Evolutionary conservation across 2,113 vertebrate genomes (phyloP), one percentile per base, ranked within the genome.

Genomic region (Rattus norvegicus): DNA sequence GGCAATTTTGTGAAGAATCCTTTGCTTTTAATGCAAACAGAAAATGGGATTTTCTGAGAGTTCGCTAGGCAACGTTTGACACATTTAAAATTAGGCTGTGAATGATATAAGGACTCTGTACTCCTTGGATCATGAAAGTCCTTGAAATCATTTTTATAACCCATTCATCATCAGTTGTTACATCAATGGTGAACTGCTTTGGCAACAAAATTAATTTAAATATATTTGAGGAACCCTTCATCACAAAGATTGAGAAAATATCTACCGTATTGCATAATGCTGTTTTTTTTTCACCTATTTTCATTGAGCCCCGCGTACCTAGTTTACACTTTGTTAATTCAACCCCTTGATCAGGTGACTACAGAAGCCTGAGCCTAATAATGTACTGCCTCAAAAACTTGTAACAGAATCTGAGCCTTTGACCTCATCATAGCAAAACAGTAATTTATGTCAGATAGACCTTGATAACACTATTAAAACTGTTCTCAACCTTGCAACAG

Each of bases 371-470:
- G 90, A 97, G 26, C 28, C 91, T 49, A 92, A 75, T 96, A 96
- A 90, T 96, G 70, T 54, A 33, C 88, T 97, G 54, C 59, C 52
- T 96, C 88, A 47, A 33, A 89, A 90, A 95, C 56, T 73, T 91
- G 30, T 97, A 91, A 81, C 73, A 67, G 76, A 73, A 94, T 77
- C 91, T 36, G 39, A 95, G 79, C 16, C 14, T 92, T 95, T 93
- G 75, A 97, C 95, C 85, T 9, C 12, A 43, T 80, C 70, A n/a
- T 86, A 92, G 56, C 20, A 96, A 97, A 98, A 81, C 84, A 47
- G 49, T 90, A 96, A 97, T 97, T 97, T 94, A 83, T 93, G 93
- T 97, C 88, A 97, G 67, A 95, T 97, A 88, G 90, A 84, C 96
- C 97, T 97, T 98, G 20, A 1, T 93, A 97, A 97, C 61, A 72